Conservation (phyloP, 2,797 vertebrate genomes). For the Peromyscus melanophrys region DNA sequence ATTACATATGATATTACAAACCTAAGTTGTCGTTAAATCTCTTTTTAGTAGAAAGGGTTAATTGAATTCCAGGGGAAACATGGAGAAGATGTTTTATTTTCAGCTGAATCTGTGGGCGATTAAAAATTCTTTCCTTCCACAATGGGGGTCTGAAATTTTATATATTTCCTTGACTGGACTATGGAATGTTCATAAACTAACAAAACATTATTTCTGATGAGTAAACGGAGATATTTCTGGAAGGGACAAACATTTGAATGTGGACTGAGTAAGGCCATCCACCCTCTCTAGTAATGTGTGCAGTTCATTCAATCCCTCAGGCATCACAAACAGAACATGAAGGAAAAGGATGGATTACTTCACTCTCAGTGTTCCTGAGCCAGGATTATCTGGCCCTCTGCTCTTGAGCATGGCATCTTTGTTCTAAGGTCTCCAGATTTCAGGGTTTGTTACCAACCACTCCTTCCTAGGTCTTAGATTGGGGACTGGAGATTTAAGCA, state of each 20-base stretch:
- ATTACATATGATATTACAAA: background rate
- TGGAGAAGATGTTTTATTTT: background rate
- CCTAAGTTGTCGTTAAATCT: background rate
- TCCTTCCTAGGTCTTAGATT: background rate
- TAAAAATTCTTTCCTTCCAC: background rate
- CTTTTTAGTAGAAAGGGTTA: background rate
- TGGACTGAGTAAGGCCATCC: background rate
- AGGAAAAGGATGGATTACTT: background rate
- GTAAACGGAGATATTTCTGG: background rate
- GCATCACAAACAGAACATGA: no score
- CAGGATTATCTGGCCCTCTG: background rate
- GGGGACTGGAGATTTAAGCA: background rate
- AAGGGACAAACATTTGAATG: background rate
- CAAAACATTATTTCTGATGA: background rate
- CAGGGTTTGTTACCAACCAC: background rate
- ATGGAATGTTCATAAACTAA: no score
- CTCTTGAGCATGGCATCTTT: background rate
- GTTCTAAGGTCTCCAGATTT: background rate
- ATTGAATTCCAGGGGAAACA: background rate
- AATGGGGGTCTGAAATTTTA: background rate
- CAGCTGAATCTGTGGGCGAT: background rate
- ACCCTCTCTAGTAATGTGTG: background rate
- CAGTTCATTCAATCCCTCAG: rapidly evolving
- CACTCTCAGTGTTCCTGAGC: no score
- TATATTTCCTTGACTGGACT: background rate